A percentile compares a stretch with the other conserved stretches of the same genome.
These are phyloP conservation scores for Oreotrochilus melanogaster DNA, from an alignment of 2,113 vertebrate genomes.

Conservation along the genomic window DNA sequence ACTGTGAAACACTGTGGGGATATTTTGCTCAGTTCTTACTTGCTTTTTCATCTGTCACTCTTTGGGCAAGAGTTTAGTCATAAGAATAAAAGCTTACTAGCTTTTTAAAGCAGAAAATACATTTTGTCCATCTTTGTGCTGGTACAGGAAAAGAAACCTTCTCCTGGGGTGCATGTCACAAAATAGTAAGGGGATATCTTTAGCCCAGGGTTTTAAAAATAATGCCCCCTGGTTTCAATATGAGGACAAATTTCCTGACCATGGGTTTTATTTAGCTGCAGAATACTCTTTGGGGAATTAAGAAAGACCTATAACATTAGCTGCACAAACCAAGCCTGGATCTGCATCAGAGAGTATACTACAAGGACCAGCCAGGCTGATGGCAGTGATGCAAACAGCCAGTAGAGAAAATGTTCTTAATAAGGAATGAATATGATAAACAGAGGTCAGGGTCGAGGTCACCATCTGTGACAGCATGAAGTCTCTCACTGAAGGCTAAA, in stretches of 20 bases:
- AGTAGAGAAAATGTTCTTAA: neutral
- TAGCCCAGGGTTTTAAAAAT: constrained; percentile 35
- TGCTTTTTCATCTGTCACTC: constrained; percentile 5
- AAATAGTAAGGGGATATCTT: constrained; percentile 16
- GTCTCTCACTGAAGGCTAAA: neutral
- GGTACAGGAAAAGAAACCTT: constrained; percentile 10
- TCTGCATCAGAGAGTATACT: neutral
- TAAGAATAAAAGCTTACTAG: constrained; percentile 2
- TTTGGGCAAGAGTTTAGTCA: neutral
- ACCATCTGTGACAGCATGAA: neutral
- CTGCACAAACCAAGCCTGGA: neutral
- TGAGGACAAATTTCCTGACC: constrained; percentile 38
- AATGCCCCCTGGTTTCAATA: constrained; percentile 34
- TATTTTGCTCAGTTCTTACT: constrained; percentile 1
- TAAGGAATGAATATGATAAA: neutral
- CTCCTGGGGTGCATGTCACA: neutral
- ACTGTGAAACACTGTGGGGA: neutral
- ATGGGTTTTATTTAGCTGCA: constrained; percentile 51
- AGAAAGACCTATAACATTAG: neutral
- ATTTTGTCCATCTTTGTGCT: neutral
- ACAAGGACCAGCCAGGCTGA: neutral
- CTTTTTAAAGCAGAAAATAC: constrained; percentile 11
- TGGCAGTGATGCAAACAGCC: neutral
- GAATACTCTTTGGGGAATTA: constrained; percentile 22
- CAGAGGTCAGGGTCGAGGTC: neutral